A percentile compares a stretch with the other conserved stretches of the same genome.
phyloP scores from a whole-genome alignment of 1,140 invertebrate genomes.

The Apolygus lucorum region DNA sequence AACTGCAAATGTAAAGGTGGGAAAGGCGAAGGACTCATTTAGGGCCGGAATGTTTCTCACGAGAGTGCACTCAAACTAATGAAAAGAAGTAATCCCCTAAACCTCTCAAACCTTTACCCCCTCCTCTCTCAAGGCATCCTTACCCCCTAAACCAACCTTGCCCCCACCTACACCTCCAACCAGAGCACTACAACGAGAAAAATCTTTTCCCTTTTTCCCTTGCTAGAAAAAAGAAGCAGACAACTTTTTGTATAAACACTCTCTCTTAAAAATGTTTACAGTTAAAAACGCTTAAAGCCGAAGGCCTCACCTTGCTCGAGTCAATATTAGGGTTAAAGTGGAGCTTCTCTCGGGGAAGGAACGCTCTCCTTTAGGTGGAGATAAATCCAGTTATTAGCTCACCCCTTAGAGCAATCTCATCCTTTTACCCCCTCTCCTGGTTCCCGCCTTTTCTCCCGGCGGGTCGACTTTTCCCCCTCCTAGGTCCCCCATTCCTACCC shows the following conservation, averaged over 20 bases:
- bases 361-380: conserved; percentile 15
- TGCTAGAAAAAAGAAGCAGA: conserved; percentile 6
- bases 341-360: conserved; percentile 5
- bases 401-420: conserved; percentile 23
- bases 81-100: conserved; percentile 24
- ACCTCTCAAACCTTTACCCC: conserved; percentile 12
- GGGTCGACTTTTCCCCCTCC: no score
- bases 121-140: conserved; percentile 10
- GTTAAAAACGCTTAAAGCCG: conserved; percentile 16
- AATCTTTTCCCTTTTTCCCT: conserved; percentile 1
- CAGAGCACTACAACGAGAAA: neutral
- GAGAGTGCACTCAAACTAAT: conserved; percentile 16
- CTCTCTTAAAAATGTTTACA: conserved; percentile 25
- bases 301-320: conserved; percentile 12
- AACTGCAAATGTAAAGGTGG: conserved; percentile 22
- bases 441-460: no score
- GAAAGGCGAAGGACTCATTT: conserved; percentile 17
- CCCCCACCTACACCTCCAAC: conserved; percentile 10
- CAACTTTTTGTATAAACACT: conserved; percentile 18
- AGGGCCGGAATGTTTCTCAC: conserved; percentile 4
- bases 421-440: conserved; percentile 21
- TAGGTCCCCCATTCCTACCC: no score
- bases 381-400: conserved; percentile 23
- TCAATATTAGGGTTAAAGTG: conserved; percentile 22
- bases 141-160: neutral